Percentiles rank a stretch among this genome's conserved stretches.
These are phyloP conservation scores for Trichoplusia ni DNA, from an alignment of 1,140 invertebrate species.

Conservation along the genomic window DNA sequence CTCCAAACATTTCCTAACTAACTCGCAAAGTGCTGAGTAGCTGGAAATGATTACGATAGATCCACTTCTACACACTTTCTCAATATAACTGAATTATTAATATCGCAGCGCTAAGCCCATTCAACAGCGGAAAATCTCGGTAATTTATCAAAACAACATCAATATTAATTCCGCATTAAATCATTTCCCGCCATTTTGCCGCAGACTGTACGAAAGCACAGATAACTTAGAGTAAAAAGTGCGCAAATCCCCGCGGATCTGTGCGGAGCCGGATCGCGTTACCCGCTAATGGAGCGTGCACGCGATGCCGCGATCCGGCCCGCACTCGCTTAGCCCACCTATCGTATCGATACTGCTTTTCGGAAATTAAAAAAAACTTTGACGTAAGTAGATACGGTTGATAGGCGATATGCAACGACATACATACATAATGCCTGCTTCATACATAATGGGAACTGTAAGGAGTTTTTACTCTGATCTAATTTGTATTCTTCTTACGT, in stretches of 20 bases:
- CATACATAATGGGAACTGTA: too few relatives aligned
- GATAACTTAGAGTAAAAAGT: constrained; percentile 29
- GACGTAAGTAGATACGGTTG: constrained; percentile 16
- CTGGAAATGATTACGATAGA: not conserved
- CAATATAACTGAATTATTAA: not conserved
- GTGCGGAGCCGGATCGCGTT: constrained; percentile 34
- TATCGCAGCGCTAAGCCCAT: too few relatives aligned
- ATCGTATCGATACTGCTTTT: constrained; percentile 22
- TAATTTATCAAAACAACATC: not conserved
- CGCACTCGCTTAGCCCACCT: constrained; percentile 4
- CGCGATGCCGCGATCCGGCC: constrained; percentile 11
- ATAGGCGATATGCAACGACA: constrained; percentile 11
- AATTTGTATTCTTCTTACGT: not conserved
- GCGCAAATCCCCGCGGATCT: constrained; percentile 15
- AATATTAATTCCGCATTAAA: too few relatives aligned
- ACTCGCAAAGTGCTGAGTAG: too few relatives aligned
- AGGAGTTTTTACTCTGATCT: not conserved
- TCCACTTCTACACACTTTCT: not conserved
- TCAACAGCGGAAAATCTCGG: not conserved
- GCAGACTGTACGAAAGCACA: constrained; percentile 2
- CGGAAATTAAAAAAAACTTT: constrained; percentile 17
- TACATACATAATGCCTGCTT: not conserved
- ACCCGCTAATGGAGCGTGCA: constrained; percentile 39
- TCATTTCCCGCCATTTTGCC: constrained; percentile 7
- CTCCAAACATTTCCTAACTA: too few relatives aligned